Evolutionary conservation across 2,888 invertebrate genomes (phyloP).

Genomic region (Drosophila aldrichi): DNA sequence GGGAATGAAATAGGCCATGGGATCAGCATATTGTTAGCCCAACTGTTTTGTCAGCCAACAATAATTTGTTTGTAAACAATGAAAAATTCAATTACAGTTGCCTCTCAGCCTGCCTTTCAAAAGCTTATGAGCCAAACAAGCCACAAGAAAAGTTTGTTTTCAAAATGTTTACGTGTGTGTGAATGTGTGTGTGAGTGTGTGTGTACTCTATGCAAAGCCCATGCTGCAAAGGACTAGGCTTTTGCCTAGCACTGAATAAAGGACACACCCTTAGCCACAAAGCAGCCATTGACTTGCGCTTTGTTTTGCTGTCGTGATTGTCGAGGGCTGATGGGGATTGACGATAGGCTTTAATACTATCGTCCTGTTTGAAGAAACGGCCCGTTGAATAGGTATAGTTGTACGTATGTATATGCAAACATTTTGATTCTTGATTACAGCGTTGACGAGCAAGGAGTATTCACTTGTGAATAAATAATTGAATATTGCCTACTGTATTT

Average conservation of each 20-base stretch:
- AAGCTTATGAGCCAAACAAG: slow-evolving; percentile 61
- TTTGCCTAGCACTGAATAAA: slow-evolving; percentile 44
- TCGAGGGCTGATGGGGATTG: slow-evolving; percentile 10
- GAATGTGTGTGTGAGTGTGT: background rate
- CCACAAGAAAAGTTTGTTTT: slow-evolving; percentile 53
- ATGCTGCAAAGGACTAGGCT: slow-evolving; percentile 24
- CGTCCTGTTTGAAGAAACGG: background rate
- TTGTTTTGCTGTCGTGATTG: slow-evolving; percentile 4
- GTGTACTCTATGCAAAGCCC: slow-evolving; percentile 22
- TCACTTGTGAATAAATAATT: no score
- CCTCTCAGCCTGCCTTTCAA: slow-evolving; percentile 39
- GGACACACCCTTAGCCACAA: slow-evolving; percentile 29
- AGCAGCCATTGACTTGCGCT: slow-evolving; percentile 30
- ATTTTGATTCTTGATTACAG: background rate
- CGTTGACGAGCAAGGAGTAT: background rate
- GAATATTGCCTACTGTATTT: slow-evolving; percentile 8
- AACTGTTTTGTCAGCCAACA: slow-evolving; percentile 61
- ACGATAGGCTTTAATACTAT: background rate
- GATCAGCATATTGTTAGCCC: slow-evolving; percentile 39
- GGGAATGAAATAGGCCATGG: slow-evolving; percentile 41
- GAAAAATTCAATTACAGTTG: slow-evolving; percentile 72
- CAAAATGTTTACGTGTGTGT: slow-evolving; percentile 24
- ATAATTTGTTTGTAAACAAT: slow-evolving; percentile 75
- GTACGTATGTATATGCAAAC: no score
- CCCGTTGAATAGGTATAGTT: background rate